phyloP scores from a whole-genome alignment of 1,140 invertebrate genomes.

The Chrysopa pallens region DNA sequence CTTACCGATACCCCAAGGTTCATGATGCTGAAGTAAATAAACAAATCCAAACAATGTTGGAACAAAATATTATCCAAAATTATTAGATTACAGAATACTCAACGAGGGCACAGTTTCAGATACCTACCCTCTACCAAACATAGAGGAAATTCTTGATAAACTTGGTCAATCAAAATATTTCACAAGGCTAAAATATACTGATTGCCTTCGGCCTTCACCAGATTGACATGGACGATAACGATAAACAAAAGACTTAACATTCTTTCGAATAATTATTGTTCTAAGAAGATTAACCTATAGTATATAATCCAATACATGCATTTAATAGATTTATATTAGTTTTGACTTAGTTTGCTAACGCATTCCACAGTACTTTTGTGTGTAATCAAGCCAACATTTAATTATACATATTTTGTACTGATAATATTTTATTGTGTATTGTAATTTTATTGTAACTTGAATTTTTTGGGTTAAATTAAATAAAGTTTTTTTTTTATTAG shows the following conservation, averaged over 20 bases:
- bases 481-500: too few relatives aligned
- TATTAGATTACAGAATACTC: constrained; percentile 17
- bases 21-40: constrained; percentile 13
- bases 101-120: constrained; percentile 18
- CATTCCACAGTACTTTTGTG: too few relatives aligned
- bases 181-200: constrained; percentile 20
- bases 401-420: too few relatives aligned
- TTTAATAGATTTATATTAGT: too few relatives aligned
- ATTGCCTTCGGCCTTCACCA: constrained; percentile 25
- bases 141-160: constrained; percentile 6
- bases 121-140: constrained; percentile 12
- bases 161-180: constrained; percentile 7
- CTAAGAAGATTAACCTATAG: too few relatives aligned
- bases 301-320: too few relatives aligned
- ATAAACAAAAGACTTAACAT: constrained; percentile 23
- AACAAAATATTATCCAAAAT: constrained; percentile 10
- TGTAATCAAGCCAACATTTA: too few relatives aligned
- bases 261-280: too few relatives aligned
- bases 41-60: constrained; percentile 8
- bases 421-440: too few relatives aligned
- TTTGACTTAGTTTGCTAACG: too few relatives aligned
- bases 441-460: too few relatives aligned
- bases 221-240: constrained; percentile 16
- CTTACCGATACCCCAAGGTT: constrained; percentile 14
- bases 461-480: too few relatives aligned